Base-by-base conservation (phyloP, 2,888 invertebrate species). In the Ormyrus pomaceus region DNA sequence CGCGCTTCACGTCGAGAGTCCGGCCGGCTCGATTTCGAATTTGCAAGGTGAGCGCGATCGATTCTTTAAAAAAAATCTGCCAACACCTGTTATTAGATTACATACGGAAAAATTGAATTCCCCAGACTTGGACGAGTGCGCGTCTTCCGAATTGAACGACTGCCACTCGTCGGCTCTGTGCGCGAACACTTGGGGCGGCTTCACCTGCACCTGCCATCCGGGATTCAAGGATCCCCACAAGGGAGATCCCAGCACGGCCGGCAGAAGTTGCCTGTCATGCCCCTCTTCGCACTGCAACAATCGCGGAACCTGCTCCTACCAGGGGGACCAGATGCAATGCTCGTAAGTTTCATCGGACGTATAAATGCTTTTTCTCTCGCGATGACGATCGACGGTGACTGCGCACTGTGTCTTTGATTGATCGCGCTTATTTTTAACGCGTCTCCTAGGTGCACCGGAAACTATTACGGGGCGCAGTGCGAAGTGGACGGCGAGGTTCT, bases 401-500 rank as follows among this genome's bases (percentile, higher is more conserved):
- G 3, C 4, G 34, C 34, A 4, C 34, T 4, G 34, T 4, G 0
- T 4, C 4, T 3, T 1, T 19, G 51, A 11, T 9, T 9, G 6
- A 62, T 71, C 58, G 55, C n/a, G 6, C 2, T 10, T 10, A 62
- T 50, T 5, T 48, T 46, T 45, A 5, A 13, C 48, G 8, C 61
- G 51, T 46, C 13, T 72, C 78, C 72, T 88, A 95, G 95, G 72
- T 97, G 97, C 86, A 92, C 94, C n/a, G 95, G 96, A 0, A 96
- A 95, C 83, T 97, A 96, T 91, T 97, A 97, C 89, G 98, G 98
- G 0, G 93, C 94, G 0, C 95, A 95, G 83, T 98, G 98, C 87
- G 97, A 97, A 90, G 94, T 97, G 73, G 98, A 98, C 89, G 97
- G 97, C 0, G 97, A 97, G 91, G 97, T 98, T 69, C 92, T 98